Evolutionary conservation across 2,888 invertebrate genomes (phyloP).

Genomic region (Parasteatoda lunata): DNA sequence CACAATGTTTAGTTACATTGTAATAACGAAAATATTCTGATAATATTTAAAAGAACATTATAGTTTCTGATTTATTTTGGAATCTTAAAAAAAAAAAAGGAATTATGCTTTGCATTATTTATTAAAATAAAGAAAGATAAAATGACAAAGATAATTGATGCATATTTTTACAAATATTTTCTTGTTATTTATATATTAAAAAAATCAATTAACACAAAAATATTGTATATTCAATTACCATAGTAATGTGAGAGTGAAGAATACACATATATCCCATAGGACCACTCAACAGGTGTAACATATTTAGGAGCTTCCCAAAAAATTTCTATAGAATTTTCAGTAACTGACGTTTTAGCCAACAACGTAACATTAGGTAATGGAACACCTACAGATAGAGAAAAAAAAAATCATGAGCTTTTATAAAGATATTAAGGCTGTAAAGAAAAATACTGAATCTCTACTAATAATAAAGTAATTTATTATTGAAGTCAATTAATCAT

Average conservation of each 20-base stretch:
- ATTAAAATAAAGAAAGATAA: too few species aligned
- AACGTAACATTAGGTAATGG: constrained; percentile 31
- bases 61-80: too few species aligned
- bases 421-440: background rate
- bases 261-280: constrained; percentile 80
- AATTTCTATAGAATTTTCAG: constrained; percentile 77
- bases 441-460: background rate
- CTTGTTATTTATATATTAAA: too few species aligned
- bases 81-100: too few species aligned
- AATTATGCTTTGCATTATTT: too few species aligned
- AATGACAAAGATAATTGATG: too few species aligned
- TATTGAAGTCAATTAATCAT: too few species aligned
- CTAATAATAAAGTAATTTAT: background rate
- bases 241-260: constrained; percentile 38
- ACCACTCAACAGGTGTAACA: constrained; percentile 78
- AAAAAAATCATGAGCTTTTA: background rate
- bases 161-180: too few species aligned
- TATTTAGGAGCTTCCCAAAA: constrained; percentile 81
- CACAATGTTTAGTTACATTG: too few species aligned
- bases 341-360: constrained; percentile 25
- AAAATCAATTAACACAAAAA: too few species aligned
- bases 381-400: constrained; percentile 27
- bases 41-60: too few species aligned
- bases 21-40: too few species aligned
- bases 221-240: constrained; percentile 27